These are phyloP conservation scores for Drosophila ustulata DNA, from an alignment of 2,888 invertebrate genomes.

Conservation along the genomic window DNA sequence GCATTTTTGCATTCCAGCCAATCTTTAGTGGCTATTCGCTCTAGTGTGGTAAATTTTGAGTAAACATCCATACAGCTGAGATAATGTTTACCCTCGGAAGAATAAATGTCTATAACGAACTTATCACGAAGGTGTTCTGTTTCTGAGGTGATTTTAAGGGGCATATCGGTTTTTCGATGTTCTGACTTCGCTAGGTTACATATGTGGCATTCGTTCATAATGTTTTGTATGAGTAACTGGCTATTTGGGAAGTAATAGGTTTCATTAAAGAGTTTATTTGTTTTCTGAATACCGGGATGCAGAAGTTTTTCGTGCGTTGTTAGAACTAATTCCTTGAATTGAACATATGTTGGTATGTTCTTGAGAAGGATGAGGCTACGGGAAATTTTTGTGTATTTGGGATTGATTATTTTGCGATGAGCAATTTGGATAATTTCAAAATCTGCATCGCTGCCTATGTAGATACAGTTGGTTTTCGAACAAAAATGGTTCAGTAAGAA, in stretches of 20 bases:
- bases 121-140: no score
- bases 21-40: no score
- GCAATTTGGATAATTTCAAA: neutral
- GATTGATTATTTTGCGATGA: neutral
- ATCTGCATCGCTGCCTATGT: neutral
- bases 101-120: neutral
- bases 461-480: no score
- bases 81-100: slow-evolving; percentile 1
- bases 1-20: no score
- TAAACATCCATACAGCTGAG: neutral
- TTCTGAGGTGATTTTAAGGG: no score
- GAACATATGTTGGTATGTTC: neutral
- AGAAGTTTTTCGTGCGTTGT: neutral
- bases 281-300: neutral
- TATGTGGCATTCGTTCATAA: no score
- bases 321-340: neutral
- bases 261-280: neutral
- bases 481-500: no score
- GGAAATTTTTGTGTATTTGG: neutral
- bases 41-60: neutral
- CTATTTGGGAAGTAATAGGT: no score
- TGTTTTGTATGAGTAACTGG: no score
- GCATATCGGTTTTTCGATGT: no score
- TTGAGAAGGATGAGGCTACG: neutral
- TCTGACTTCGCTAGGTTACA: no score